Conservation (phyloP, 2,888 invertebrate species). For the Eudasyphora cyanicolor region DNA sequence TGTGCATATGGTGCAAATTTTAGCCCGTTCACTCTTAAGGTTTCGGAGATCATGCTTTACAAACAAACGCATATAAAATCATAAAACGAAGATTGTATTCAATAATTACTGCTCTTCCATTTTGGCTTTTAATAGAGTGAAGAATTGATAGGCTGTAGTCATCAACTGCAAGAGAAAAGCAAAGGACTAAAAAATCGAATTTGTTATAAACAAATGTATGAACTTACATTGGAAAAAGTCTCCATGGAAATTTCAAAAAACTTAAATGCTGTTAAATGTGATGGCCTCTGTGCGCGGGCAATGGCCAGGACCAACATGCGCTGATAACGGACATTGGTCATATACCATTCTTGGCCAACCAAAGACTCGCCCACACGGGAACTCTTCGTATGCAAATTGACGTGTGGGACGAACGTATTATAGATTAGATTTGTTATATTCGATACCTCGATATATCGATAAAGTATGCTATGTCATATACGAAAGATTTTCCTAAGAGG, state of each 20-base stretch:
- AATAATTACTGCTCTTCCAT: constrained; percentile 64
- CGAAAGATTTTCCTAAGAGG: background rate
- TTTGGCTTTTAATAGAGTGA: constrained; percentile 66
- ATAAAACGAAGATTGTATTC: too few relatives aligned
- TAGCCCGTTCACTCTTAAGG: too few relatives aligned
- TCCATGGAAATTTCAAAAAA: constrained; percentile 70
- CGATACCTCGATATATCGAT: background rate
- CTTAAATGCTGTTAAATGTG: constrained; percentile 68
- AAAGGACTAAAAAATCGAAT: too few relatives aligned
- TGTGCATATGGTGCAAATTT: too few relatives aligned
- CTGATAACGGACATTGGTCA: constrained; percentile 65
- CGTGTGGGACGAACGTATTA: background rate
- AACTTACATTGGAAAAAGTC: constrained; percentile 67
- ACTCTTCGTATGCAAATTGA: too few relatives aligned
- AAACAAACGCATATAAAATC: too few relatives aligned
- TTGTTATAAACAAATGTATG: background rate
- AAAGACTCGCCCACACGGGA: constrained; percentile 64
- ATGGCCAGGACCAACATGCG: constrained; percentile 67
- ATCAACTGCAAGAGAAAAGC: constrained; percentile 57
- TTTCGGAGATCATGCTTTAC: too few relatives aligned
- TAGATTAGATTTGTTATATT: background rate
- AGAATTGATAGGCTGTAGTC: constrained; percentile 69
- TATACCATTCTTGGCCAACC: constrained; percentile 67
- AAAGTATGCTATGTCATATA: background rate
- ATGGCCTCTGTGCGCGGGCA: constrained; percentile 68